phyloP scores from a whole-genome alignment of 2,888 invertebrate species.

The Sinhomidia bicolor region DNA sequence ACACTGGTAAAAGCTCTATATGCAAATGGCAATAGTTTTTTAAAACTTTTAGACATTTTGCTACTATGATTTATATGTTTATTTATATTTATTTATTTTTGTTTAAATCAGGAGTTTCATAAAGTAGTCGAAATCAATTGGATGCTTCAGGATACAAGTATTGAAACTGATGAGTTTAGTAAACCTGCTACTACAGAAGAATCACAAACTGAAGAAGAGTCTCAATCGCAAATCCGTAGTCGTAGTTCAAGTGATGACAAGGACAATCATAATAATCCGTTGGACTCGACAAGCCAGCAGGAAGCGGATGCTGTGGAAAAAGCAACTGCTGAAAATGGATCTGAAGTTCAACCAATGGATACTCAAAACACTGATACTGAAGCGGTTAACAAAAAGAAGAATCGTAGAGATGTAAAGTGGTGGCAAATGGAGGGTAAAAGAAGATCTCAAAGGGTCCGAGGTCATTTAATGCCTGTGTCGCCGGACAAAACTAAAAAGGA shows the following conservation, averaged over 20 bases:
- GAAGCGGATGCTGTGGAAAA: conserved; percentile 41
- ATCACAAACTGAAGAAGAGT: conserved; percentile 62
- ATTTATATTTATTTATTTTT: background rate
- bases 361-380: conserved; percentile 43
- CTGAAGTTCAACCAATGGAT: background rate
- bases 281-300: background rate
- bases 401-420: conserved; percentile 77
- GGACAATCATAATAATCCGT: conserved; percentile 1
- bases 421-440: conserved; percentile 80
- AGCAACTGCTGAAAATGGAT: conserved; percentile 17
- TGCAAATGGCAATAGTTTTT: background rate
- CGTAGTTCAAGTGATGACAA: conserved; percentile 73
- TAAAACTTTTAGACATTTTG: background rate
- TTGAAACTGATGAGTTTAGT: background rate
- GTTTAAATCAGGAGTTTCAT: conserved; percentile 49
- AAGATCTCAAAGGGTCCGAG: conserved; percentile 78
- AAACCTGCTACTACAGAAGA: conserved; percentile 41
- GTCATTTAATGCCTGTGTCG: conserved; percentile 73
- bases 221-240: conserved; percentile 53
- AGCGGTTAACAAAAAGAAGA: conserved; percentile 74
- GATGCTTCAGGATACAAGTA: conserved; percentile 11
- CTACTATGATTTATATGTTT: background rate
- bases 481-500: conserved; percentile 83
- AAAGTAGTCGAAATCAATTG: conserved; percentile 43
- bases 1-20: conserved; percentile 20